A percentile compares a stretch with the other conserved stretches of the same genome.
Evolutionary conservation across 2,888 invertebrate species (phyloP).

Genomic region (Tachina fera): DNA sequence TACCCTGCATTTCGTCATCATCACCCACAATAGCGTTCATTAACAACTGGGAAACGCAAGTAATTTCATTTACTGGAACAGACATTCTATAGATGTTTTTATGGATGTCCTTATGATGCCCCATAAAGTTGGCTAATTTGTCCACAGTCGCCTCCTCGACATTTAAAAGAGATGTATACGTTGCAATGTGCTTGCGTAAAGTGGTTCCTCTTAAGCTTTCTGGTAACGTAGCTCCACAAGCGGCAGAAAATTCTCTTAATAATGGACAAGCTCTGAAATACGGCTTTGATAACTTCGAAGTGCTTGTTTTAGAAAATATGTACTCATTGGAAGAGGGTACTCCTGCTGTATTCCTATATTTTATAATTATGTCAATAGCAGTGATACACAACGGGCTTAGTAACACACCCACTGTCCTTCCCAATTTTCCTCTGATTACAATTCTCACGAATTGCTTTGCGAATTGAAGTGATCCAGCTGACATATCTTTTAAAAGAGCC

Average conservation of each 20-base stretch:
- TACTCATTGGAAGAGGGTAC: slow-evolving; percentile 17
- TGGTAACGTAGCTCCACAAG: slow-evolving; percentile 44
- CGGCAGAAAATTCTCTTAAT: slow-evolving; percentile 8
- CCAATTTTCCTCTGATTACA: slow-evolving; percentile 31
- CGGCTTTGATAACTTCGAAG: slow-evolving; percentile 1
- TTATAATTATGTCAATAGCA: slow-evolving; percentile 30
- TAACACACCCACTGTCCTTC: slow-evolving; percentile 32
- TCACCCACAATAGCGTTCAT: slow-evolving; percentile 28
- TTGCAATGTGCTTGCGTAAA: slow-evolving; percentile 50
- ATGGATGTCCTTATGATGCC: slow-evolving; percentile 50
- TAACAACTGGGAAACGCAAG: slow-evolving; percentile 38
- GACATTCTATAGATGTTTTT: slow-evolving; percentile 34
- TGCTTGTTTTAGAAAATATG: slow-evolving; percentile 26
- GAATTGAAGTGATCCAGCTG: slow-evolving; percentile 1
- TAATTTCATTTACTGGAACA: slow-evolving; percentile 37
- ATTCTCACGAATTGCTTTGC: slow-evolving; percentile 40
- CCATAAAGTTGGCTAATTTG: slow-evolving; percentile 44
- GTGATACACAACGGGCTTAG: slow-evolving; percentile 16
- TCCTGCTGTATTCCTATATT: slow-evolving; percentile 33
- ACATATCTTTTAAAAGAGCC: slow-evolving; percentile 20
- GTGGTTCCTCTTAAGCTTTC: slow-evolving; percentile 41
- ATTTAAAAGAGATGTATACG: slow-evolving; percentile 41
- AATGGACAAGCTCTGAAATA: slow-evolving; percentile 20
- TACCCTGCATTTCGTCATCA: not conserved
- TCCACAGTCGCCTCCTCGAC: slow-evolving; percentile 35